Conservation (phyloP, 2,888 invertebrate genomes). For the Isoperla grammatica region DNA sequence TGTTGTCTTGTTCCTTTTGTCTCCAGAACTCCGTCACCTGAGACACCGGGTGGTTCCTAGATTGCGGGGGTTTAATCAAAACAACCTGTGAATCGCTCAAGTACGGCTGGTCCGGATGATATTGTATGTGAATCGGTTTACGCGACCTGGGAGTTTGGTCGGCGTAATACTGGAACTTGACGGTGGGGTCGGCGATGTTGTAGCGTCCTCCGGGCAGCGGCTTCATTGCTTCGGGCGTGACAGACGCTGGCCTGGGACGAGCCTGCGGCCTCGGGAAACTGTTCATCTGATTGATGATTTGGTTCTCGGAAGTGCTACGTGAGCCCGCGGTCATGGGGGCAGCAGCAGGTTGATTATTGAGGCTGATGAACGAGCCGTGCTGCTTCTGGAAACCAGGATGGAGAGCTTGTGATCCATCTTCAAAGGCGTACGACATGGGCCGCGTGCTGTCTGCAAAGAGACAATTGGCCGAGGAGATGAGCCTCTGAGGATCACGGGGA, state of each 20-base stretch:
- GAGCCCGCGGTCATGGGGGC: constrained; percentile 42
- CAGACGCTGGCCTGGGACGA: constrained; percentile 42
- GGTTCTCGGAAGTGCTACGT: constrained; percentile 31
- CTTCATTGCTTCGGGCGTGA: constrained; percentile 40
- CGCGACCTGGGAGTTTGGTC: constrained; percentile 68
- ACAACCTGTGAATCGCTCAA: constrained; percentile 49
- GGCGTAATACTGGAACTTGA: constrained; percentile 56
- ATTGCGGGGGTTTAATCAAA: constrained; percentile 31
- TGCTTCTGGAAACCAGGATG: background rate
- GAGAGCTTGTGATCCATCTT: constrained; percentile 35
- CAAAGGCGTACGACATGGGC: constrained; percentile 53
- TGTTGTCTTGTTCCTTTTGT: constrained; percentile 31
- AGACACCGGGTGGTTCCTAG: constrained; percentile 19
- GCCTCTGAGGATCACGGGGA: constrained; percentile 66
- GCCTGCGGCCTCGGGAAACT: constrained; percentile 13
- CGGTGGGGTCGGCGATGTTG: constrained; percentile 1
- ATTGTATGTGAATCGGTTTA: constrained; percentile 60
- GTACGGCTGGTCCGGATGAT: constrained; percentile 41
- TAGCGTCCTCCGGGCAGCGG: constrained; percentile 8
- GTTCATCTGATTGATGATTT: constrained; percentile 15
- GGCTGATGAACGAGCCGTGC: constrained; percentile 5
- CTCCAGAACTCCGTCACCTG: constrained; percentile 36
- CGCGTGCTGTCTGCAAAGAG: constrained; percentile 39
- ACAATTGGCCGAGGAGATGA: constrained; percentile 44
- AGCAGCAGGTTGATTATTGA: constrained; percentile 34